These are phyloP conservation scores for Rhipidura dahli DNA, from an alignment of 2,113 vertebrate species.

Conservation along the genomic window DNA sequence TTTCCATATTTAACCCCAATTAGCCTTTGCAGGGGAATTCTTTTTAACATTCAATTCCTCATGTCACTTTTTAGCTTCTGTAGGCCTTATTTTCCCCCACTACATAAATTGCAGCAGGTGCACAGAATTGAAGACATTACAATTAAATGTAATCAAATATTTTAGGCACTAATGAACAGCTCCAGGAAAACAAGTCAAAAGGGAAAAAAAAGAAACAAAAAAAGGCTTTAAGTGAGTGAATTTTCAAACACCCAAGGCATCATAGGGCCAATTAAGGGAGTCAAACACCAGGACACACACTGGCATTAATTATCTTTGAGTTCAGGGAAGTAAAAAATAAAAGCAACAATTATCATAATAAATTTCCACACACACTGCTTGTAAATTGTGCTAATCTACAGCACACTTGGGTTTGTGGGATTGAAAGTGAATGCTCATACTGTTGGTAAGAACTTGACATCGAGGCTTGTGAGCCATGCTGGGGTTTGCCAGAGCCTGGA, in stretches of 20 bases:
- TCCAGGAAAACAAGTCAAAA: slow-evolving; percentile 81
- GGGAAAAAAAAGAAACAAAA: not conserved
- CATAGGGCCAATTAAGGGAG: slow-evolving; percentile 81
- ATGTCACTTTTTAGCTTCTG: slow-evolving; percentile 60
- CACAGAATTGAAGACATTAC: slow-evolving; percentile 78
- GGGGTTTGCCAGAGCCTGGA: slow-evolving; percentile 45
- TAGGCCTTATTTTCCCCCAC: slow-evolving; percentile 55
- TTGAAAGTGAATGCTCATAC: slow-evolving; percentile 59
- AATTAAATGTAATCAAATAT: slow-evolving; percentile 87
- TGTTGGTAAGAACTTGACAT: slow-evolving; percentile 32
- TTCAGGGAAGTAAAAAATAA: slow-evolving; percentile 84
- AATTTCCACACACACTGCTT: slow-evolving; percentile 79
- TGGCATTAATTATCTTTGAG: slow-evolving; percentile 82
- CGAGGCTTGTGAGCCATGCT: slow-evolving; percentile 42
- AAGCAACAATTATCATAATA: slow-evolving; percentile 85
- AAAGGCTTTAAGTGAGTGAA: slow-evolving; percentile 69
- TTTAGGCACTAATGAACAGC: slow-evolving; percentile 84
- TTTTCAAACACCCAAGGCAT: slow-evolving; percentile 79
- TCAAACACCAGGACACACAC: slow-evolving; percentile 82
- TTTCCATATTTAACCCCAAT: slow-evolving; percentile 78
- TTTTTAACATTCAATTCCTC: slow-evolving; percentile 72
- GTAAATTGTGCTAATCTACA: slow-evolving; percentile 76
- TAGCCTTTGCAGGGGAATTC: slow-evolving; percentile 70
- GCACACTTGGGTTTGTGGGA: slow-evolving; percentile 76
- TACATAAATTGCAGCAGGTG: slow-evolving; percentile 81